These are phyloP conservation scores for Nephrotoma guestfalica DNA, from an alignment of 2,888 invertebrate species.

Conservation along the genomic window DNA sequence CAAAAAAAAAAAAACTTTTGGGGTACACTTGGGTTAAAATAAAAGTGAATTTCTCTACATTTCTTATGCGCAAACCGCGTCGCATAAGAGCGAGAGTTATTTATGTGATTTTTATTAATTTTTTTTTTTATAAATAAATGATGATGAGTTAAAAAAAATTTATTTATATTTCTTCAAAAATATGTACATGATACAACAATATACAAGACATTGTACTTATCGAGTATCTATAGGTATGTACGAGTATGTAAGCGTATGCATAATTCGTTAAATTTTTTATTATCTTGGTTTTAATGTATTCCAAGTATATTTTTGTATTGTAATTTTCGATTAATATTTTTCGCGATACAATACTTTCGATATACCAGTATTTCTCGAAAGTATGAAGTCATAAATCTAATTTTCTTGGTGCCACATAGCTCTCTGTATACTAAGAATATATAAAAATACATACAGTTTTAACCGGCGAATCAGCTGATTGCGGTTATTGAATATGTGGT, in stretches of 20 bases:
- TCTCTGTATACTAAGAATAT: background rate
- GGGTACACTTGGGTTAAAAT: background rate
- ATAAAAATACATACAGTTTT: background rate
- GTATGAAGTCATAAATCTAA: background rate
- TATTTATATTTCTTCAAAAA: background rate
- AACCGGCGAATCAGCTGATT: background rate
- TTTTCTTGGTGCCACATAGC: background rate
- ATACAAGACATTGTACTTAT: background rate
- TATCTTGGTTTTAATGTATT: background rate
- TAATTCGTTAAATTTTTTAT: background rate
- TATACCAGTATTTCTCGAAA: no score
- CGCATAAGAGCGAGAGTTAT: background rate
- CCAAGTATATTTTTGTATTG: background rate
- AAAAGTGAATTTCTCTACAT: background rate
- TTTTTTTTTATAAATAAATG: background rate
- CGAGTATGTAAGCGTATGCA: background rate
- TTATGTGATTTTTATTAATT: background rate
- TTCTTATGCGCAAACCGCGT: background rate
- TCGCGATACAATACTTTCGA: no score
- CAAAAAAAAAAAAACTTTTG: background rate
- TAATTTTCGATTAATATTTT: no score
- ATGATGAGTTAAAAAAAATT: background rate
- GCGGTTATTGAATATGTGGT: background rate
- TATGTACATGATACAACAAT: background rate
- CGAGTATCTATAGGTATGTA: background rate